These are phyloP conservation scores for Xestia sexstrigata DNA, from an alignment of 2,888 invertebrate genomes.

Conservation along the genomic window DNA sequence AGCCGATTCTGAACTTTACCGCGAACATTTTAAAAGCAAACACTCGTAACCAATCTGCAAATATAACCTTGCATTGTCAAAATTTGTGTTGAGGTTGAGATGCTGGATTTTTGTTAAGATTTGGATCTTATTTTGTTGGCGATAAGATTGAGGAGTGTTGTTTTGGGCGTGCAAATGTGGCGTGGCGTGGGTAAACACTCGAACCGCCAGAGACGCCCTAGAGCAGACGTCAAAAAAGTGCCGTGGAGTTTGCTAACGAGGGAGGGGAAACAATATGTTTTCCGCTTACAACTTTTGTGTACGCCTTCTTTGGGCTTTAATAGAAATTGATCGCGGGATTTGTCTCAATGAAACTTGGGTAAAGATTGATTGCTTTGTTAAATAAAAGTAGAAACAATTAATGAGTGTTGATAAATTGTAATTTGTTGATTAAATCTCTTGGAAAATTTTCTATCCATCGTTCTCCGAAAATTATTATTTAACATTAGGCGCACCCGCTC, in stretches of 20 bases:
- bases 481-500: background rate
- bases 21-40: constrained; percentile 68
- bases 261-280: constrained; percentile 81
- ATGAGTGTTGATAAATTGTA: constrained; percentile 24
- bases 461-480: background rate
- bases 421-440: constrained; percentile 24
- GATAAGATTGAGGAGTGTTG: constrained; percentile 64
- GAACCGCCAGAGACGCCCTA: constrained; percentile 83
- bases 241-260: constrained; percentile 86
- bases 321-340: constrained; percentile 75
- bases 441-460: background rate
- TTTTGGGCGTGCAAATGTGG: constrained; percentile 69
- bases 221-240: constrained; percentile 88
- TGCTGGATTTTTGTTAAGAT: constrained; percentile 63
- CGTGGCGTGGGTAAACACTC: constrained; percentile 78
- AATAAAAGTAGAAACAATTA: constrained; percentile 59
- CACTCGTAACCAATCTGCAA: constrained; percentile 69
- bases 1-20: constrained; percentile 74
- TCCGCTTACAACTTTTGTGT: constrained; percentile 79
- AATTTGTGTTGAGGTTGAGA: constrained; percentile 65
- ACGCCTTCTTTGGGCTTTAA: constrained; percentile 71
- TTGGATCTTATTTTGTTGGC: constrained; percentile 71
- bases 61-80: constrained; percentile 73
- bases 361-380: constrained; percentile 66
- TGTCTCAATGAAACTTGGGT: constrained; percentile 65